These are phyloP conservation scores for Suricata suricatta DNA, from an alignment of 2,113 vertebrate species.

Conservation along the genomic window DNA sequence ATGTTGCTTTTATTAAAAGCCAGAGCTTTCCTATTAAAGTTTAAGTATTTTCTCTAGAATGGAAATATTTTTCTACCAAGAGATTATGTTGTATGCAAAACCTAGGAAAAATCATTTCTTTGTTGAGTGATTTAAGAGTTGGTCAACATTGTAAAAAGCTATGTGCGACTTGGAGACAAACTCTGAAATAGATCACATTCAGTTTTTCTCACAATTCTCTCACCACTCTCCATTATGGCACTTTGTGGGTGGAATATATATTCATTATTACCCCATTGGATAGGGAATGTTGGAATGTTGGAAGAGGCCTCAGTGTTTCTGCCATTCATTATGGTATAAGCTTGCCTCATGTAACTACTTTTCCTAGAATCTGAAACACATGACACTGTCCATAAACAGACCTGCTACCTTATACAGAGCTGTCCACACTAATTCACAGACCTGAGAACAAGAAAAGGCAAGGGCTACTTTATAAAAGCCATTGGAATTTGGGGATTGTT, in stretches of 20 bases:
- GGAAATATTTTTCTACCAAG: background rate
- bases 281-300: background rate
- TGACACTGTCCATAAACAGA: background rate
- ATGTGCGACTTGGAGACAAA: background rate
- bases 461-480: background rate
- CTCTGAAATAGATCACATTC: background rate
- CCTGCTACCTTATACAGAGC: background rate
- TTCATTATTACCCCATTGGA: background rate
- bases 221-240: background rate
- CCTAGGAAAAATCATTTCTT: background rate
- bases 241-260: background rate
- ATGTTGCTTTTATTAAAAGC: background rate
- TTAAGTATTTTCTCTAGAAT: background rate
- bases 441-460: background rate
- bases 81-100: background rate
- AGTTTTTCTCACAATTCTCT: background rate
- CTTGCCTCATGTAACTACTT: background rate
- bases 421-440: background rate
- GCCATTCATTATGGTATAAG: background rate
- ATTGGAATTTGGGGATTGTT: background rate
- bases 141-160: background rate
- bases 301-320: background rate
- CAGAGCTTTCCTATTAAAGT: background rate
- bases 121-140: background rate
- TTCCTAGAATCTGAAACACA: background rate